A percentile compares a stretch with the other conserved stretches of the same genome.
Conservation (phyloP, 2,888 invertebrate genomes). For the Stenodera caucasica region DNA sequence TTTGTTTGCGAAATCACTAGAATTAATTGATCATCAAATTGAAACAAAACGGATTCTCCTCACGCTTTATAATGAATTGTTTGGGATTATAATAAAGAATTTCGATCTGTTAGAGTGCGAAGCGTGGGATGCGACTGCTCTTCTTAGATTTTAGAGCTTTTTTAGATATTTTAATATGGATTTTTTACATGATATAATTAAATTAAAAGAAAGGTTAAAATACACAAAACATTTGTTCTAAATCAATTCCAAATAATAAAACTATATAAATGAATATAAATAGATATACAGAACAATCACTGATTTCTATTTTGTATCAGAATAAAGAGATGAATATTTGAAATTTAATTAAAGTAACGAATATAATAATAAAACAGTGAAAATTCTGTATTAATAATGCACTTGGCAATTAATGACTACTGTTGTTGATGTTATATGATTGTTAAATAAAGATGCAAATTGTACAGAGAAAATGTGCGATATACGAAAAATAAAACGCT, state of each 20-base stretch:
- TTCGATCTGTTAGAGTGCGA: slow-evolving; percentile 1
- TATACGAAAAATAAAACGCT: slow-evolving; percentile 42
- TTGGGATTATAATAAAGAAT: slow-evolving; percentile 10
- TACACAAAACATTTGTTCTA: slow-evolving; percentile 36
- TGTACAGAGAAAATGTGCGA: slow-evolving; percentile 64
- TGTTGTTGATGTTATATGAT: slow-evolving; percentile 73
- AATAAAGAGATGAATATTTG: neutral
- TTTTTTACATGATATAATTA: slow-evolving; percentile 43
- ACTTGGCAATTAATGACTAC: slow-evolving; percentile 59
- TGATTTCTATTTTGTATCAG: neutral
- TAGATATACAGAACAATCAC: slow-evolving; percentile 3
- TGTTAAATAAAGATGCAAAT: slow-evolving; percentile 77
- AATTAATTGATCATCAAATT: neutral
- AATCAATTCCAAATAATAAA: slow-evolving; percentile 26
- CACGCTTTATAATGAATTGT: slow-evolving; percentile 4
- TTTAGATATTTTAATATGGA: slow-evolving; percentile 45
- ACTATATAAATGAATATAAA: slow-evolving; percentile 19
- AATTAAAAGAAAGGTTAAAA: neutral
- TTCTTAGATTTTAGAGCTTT: slow-evolving; percentile 41
- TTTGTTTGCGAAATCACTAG: neutral
- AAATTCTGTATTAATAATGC: slow-evolving; percentile 15
- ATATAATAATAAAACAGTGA: neutral
- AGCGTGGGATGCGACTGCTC: slow-evolving; percentile 30
- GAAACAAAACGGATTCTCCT: neutral
- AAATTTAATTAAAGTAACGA: neutral